A percentile compares a stretch with the other conserved stretches of the same genome.
These are phyloP conservation scores for Orientallactaga bullata DNA, from an alignment of 2,113 vertebrate species.

Conservation along the genomic window DNA sequence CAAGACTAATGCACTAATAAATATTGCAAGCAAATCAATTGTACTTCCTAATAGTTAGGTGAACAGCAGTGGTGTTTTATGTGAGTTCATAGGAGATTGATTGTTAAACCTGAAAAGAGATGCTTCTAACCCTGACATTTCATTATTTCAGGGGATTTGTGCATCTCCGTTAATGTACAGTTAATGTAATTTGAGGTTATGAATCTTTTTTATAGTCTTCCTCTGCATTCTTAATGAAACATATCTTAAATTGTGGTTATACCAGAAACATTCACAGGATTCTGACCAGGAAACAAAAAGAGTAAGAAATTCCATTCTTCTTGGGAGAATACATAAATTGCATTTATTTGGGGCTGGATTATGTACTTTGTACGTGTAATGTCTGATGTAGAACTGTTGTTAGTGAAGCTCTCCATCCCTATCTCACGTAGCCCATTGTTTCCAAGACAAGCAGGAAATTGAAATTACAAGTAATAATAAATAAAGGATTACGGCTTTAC, in stretches of 20 bases:
- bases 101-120: slow-evolving; percentile 53
- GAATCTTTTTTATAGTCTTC: slow-evolving; percentile 70
- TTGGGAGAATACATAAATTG: slow-evolving; percentile 43
- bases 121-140: slow-evolving; percentile 70
- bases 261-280: slow-evolving; percentile 56
- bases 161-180: slow-evolving; percentile 76
- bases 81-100: slow-evolving; percentile 56
- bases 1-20: slow-evolving; percentile 81
- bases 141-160: slow-evolving; percentile 77
- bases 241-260: slow-evolving; percentile 60
- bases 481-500: slow-evolving; percentile 10
- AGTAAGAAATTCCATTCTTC: slow-evolving; percentile 44
- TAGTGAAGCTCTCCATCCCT: neutral
- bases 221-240: slow-evolving; percentile 61
- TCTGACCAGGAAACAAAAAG: slow-evolving; percentile 51
- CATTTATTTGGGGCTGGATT: slow-evolving; percentile 59
- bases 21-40: slow-evolving; percentile 82
- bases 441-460: neutral
- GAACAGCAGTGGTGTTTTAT: slow-evolving; percentile 60
- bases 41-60: slow-evolving; percentile 69
- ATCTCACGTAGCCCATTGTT: neutral
- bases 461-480: slow-evolving; percentile 52
- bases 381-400: slow-evolving; percentile 20
- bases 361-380: slow-evolving; percentile 1
- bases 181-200: slow-evolving; percentile 78